A percentile compares a stretch with the other conserved stretches of the same genome.
Evolutionary conservation across 2,113 vertebrate genomes (phyloP).

Genomic region (Calyptommatus sinebrachiatus): DNA sequence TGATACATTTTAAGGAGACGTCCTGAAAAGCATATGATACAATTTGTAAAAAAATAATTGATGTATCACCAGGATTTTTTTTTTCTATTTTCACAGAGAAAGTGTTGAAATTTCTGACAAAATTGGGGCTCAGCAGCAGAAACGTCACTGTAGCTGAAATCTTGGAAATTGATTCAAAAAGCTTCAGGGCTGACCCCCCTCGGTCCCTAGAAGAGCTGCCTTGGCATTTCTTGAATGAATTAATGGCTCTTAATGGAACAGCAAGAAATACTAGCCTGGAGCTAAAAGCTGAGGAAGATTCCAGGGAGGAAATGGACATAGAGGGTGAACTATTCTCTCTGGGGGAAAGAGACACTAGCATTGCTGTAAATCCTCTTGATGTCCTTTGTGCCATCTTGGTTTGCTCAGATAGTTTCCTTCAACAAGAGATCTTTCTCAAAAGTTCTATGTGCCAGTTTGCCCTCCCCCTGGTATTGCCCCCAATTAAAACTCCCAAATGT

Average conservation of each 20-base stretch:
- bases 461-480: slow-evolving; percentile 79
- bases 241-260: slow-evolving; percentile 39
- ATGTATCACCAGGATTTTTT: no score
- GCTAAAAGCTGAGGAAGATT: background rate
- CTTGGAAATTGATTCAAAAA: slow-evolving; percentile 55
- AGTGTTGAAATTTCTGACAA: slow-evolving; percentile 42
- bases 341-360: background rate
- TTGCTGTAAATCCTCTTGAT: slow-evolving; percentile 74
- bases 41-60: no score
- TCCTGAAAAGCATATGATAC: no score
- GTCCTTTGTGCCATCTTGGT: slow-evolving; percentile 74
- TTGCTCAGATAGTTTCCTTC: slow-evolving; percentile 75
- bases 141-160: slow-evolving; percentile 56
- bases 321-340: background rate
- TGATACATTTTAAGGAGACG: no score
- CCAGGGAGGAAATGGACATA: background rate
- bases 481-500: slow-evolving; percentile 61
- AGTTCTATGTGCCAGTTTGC: slow-evolving; percentile 85
- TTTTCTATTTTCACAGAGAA: slow-evolving; percentile 36
- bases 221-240: slow-evolving; percentile 56
- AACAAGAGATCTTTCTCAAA: slow-evolving; percentile 73
- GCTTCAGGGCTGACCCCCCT: slow-evolving; percentile 49
- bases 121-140: slow-evolving; percentile 42
- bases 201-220: slow-evolving; percentile 58
- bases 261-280: slow-evolving; percentile 54